Conservation (phyloP, 2,888 invertebrate species). For the Agapostemon virescens region DNA sequence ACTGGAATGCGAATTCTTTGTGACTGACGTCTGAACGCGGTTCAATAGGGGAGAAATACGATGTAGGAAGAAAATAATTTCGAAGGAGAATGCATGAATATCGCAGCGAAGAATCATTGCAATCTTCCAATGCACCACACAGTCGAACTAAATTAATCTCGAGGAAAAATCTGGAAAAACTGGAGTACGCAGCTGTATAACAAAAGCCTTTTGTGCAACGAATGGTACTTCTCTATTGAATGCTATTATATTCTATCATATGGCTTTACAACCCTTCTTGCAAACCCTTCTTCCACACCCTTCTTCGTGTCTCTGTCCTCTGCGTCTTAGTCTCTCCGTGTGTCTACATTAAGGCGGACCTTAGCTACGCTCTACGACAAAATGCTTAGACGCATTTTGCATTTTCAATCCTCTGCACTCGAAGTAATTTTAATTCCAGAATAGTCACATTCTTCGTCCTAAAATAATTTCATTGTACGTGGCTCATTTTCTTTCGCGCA, state of each 20-base stretch:
- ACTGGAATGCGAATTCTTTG: constrained; percentile 29
- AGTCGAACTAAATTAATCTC: constrained; percentile 54
- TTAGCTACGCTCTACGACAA: not conserved
- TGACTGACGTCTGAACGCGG: constrained; percentile 25
- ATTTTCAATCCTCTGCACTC: no score
- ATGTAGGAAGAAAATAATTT: constrained; percentile 40
- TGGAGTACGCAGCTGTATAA: constrained; percentile 34
- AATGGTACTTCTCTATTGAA: constrained; percentile 46
- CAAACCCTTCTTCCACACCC: constrained; percentile 14
- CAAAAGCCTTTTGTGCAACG: constrained; percentile 48
- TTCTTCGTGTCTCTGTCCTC: not conserved
- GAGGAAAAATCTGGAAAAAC: constrained; percentile 45
- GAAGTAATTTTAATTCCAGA: no score
- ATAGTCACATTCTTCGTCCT: no score
- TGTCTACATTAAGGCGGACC: not conserved
- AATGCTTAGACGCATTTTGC: not conserved
- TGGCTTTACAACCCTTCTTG: constrained; percentile 34
- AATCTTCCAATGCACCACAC: constrained; percentile 33
- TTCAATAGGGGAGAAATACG: constrained; percentile 27
- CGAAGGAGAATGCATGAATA: constrained; percentile 43
- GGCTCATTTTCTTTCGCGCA: no score
- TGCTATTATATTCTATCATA: constrained; percentile 41
- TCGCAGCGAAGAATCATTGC: constrained; percentile 38
- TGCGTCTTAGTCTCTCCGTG: not conserved
- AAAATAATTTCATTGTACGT: no score